Evolutionary conservation across 2,113 vertebrate species (phyloP).

Genomic region (Microcebus griseorufus): DNA sequence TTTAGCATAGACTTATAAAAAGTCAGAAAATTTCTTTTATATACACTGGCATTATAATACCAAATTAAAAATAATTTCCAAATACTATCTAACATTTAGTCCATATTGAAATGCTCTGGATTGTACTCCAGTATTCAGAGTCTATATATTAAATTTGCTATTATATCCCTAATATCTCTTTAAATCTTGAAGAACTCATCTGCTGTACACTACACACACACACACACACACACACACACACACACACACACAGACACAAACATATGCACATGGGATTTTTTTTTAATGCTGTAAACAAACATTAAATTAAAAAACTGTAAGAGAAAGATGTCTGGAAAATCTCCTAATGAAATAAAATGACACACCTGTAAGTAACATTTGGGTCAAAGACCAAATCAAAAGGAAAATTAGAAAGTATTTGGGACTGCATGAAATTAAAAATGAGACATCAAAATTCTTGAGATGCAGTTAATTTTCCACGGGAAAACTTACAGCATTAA

Average conservation of each 20-base stretch:
- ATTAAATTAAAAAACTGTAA: neutral
- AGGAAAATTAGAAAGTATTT: neutral
- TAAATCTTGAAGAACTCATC: neutral
- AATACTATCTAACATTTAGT: neutral
- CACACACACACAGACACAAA: no score
- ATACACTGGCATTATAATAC: neutral
- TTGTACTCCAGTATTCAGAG: neutral
- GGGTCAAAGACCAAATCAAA: neutral
- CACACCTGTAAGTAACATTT: neutral
- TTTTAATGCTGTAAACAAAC: neutral
- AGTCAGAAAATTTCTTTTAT: neutral
- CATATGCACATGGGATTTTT: neutral
- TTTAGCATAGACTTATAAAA: neutral
- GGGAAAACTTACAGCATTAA: neutral
- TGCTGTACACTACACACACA: neutral
- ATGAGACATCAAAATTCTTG: neutral
- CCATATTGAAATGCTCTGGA: neutral
- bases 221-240: no score
- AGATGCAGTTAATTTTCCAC: neutral
- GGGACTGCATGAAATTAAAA: neutral
- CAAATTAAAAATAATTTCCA: neutral
- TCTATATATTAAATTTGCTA: neutral
- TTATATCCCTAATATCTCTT: neutral
- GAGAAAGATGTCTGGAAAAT: neutral
- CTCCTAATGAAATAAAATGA: neutral